Conservation (phyloP, 2,113 vertebrate genomes). For the Hippocampus comes region DNA sequence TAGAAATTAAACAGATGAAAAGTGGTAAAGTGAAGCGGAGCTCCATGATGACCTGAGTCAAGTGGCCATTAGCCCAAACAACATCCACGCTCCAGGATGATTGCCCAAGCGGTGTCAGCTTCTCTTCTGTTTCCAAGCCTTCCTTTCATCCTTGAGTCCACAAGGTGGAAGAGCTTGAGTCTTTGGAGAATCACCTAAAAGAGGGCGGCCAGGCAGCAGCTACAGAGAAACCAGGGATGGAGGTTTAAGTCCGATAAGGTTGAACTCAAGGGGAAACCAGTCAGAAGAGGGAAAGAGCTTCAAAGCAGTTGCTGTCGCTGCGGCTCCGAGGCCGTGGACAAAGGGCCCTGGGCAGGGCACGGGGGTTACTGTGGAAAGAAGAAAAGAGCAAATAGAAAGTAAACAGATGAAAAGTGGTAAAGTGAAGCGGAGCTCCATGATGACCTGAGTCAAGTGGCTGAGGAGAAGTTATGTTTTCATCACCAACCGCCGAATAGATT, state of each 20-base stretch:
- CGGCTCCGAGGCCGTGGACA: neutral
- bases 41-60: neutral
- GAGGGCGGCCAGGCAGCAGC: conserved; percentile 27
- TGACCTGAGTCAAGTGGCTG: neutral
- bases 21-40: neutral
- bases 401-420: conserved; percentile 1
- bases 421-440: neutral
- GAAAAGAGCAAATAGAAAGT: conserved; percentile 12
- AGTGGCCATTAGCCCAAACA: conserved; percentile 35
- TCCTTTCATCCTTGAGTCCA: conserved; percentile 45
- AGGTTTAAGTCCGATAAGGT: conserved; percentile 24
- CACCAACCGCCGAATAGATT: too few relatives aligned
- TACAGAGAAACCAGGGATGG: conserved; percentile 28
- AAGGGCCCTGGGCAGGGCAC: conserved; percentile 13
- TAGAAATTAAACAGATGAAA: conserved; percentile 13
- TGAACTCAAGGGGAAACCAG: conserved; percentile 29
- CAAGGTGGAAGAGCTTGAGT: conserved; percentile 34
- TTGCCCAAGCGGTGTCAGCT: conserved; percentile 19
- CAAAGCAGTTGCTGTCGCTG: conserved; percentile 35
- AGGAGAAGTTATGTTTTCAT: conserved; percentile 16
- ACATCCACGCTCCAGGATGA: conserved; percentile 35
- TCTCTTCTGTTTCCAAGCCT: conserved; percentile 11
- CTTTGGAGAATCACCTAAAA: conserved; percentile 62
- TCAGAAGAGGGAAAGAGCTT: conserved; percentile 39
- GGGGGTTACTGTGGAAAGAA: neutral